Base-by-base conservation (phyloP, 2,888 invertebrate species). In the Caenorhabditis afra region DNA sequence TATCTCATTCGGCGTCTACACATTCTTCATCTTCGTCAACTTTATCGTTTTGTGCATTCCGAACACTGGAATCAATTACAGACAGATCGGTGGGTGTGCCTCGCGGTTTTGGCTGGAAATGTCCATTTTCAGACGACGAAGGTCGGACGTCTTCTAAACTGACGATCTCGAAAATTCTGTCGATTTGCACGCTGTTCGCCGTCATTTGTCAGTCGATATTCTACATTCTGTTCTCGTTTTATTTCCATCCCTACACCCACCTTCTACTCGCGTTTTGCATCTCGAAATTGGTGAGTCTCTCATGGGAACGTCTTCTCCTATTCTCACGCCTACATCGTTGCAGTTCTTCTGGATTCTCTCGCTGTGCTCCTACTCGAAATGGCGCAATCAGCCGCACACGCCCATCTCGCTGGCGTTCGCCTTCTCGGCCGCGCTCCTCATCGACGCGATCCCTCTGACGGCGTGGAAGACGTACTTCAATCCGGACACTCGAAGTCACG, bases 161-260 rank as follows among this genome's bases (percentile, higher is more conserved):
- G n/a, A 65, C 70, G 14, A 68, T 78, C 59, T 67, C 71, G 4
- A 73, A 62, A 37, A 57, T 78, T 16, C 62, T 78, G 20, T 64
- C 79, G n/a, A 74, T 74, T 20, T 73, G 68, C 41, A 66, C 84
- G n/a, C 71, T 81, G 52, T 84, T 81, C 49, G 59, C 75, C 10
- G 73, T 81, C 29, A 77, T 85, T 10, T 79, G 82, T 11, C 71
- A 81, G 12, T 65, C 75, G 11, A 74, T 80, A 11, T 80, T 81
- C 64, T 81, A 78, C 53, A 71, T 83, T 45, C 81, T 79, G 53
- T 83, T 80, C 68, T 66, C 73, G 18, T 85, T 85, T 66, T 84
- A 81, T 59, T 74, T 84, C 8, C 81, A 83, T 45, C 68, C 76
- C 1, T 85, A 84, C 68, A 82, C 78, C 20, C 82, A 81, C 39